Conservation (phyloP, 2,113 vertebrate species). For the Miniopterus natalensis region DNA sequence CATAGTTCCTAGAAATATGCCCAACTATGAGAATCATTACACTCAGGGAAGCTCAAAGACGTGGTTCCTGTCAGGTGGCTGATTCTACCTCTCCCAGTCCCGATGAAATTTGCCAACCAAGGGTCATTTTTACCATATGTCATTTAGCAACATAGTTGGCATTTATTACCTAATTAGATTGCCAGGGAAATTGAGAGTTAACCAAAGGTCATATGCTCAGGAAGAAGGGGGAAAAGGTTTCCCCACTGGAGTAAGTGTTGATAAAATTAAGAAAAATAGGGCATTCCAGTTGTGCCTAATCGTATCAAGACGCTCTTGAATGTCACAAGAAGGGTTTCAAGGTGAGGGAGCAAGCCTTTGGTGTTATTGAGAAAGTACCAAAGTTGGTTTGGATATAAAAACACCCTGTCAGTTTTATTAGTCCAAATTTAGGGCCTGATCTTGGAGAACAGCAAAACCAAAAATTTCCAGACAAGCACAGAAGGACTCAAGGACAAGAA, state of each 20-base stretch:
- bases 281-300: not conserved
- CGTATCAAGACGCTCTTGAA: not conserved
- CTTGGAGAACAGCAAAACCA: not conserved
- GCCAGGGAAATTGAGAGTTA: not conserved
- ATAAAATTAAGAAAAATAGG: slow-evolving; percentile 2
- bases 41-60: not conserved
- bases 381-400: not conserved
- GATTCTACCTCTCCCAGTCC: not conserved
- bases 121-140: not conserved
- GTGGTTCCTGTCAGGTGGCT: not conserved
- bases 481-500: not conserved
- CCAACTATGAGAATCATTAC: not conserved
- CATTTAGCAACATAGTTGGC: not conserved
- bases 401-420: not conserved
- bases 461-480: not conserved
- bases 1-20: not conserved
- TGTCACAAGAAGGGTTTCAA: not conserved
- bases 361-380: not conserved
- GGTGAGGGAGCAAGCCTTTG: not conserved
- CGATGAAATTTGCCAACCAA: not conserved
- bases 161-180: not conserved
- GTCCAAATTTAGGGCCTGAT: not conserved
- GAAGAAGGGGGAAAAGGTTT: not conserved
- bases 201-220: not conserved
- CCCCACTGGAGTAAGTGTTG: not conserved